Conservation (phyloP, 2,797 vertebrate genomes). For the Miichthys miiuy region DNA sequence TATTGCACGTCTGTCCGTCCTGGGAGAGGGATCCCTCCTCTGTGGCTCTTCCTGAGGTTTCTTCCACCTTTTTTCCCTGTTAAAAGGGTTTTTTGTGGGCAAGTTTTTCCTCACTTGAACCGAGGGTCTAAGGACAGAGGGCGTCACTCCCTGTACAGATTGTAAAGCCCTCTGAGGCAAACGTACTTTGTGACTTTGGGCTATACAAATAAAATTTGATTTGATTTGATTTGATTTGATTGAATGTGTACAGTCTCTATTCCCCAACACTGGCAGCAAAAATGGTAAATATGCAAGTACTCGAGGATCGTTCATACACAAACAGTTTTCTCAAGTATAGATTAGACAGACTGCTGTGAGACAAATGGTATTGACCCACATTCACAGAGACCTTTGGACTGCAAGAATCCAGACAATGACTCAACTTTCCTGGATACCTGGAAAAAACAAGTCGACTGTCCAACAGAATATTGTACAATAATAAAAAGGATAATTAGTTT, state of each 20-base stretch:
- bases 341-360: background rate
- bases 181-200: too few relatives aligned
- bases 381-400: slow-evolving; percentile 4
- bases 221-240: background rate
- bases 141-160: too few relatives aligned
- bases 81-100: too few relatives aligned
- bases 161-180: too few relatives aligned
- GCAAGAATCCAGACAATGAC: background rate
- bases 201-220: too few relatives aligned
- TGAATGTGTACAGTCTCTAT: background rate
- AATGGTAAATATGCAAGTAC: background rate
- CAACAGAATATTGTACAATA: background rate
- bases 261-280: background rate
- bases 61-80: too few relatives aligned
- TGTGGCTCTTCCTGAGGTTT: too few relatives aligned
- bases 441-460: background rate
- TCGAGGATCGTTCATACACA: background rate
- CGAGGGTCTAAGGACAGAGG: too few relatives aligned
- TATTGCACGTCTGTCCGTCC: too few relatives aligned
- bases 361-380: background rate
- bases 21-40: too few relatives aligned
- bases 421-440: too few relatives aligned
- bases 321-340: background rate
- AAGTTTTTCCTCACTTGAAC: too few relatives aligned
- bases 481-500: background rate